These are phyloP conservation scores for Unio delphinus DNA, from an alignment of 2,888 invertebrate genomes.

Conservation along the genomic window DNA sequence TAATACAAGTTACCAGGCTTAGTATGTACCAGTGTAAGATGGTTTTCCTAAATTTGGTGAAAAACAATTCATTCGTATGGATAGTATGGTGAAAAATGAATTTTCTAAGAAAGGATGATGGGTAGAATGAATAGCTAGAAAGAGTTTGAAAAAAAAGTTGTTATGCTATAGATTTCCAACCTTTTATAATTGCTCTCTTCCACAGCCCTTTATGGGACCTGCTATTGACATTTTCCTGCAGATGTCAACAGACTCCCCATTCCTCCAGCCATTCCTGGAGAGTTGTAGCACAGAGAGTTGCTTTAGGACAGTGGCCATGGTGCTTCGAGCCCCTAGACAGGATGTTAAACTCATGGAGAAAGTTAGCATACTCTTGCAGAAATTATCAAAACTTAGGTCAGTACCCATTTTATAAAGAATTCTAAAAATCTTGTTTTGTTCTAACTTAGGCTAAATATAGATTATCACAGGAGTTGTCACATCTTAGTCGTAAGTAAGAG, in stretches of 20 bases:
- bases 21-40: too few species aligned
- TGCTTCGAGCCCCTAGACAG: constrained; percentile 60
- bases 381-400: constrained; percentile 67
- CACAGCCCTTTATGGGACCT: constrained; percentile 62
- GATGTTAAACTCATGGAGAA: constrained; percentile 65
- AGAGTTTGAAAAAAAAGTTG: not conserved
- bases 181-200: constrained; percentile 5
- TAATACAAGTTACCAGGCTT: too few species aligned
- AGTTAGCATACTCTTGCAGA: constrained; percentile 68
- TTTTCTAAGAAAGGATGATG: too few species aligned
- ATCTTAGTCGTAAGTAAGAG: too few species aligned
- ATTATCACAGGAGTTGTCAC: too few species aligned
- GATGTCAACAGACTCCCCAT: constrained; percentile 67
- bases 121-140: not conserved
- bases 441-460: too few species aligned
- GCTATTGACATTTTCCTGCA: constrained; percentile 67
- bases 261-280: constrained; percentile 61
- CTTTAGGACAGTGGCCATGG: constrained; percentile 66
- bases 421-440: too few species aligned
- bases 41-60: too few species aligned
- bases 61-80: too few species aligned
- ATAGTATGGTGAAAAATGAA: too few species aligned
- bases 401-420: not conserved
- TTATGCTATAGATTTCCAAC: not conserved
- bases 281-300: constrained; percentile 67